Evolutionary conservation across 2,113 vertebrate genomes (phyloP).

Genomic region (Carassius carassius): DNA sequence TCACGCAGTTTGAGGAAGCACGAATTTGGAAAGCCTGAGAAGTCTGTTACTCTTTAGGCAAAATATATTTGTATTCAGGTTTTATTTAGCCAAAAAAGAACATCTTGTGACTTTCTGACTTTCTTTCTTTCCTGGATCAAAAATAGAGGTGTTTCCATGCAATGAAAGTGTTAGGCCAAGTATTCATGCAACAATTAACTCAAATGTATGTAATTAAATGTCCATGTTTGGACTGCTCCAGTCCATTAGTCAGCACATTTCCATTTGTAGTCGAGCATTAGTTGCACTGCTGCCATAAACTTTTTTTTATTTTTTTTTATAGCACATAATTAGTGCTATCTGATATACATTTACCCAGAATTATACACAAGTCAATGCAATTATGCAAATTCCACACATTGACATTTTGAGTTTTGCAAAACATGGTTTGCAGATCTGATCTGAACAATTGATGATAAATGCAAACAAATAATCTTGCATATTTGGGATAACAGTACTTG

Average conservation of each 20-base stretch:
- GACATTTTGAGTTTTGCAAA: conserved; percentile 10
- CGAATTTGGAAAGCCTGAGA: background rate
- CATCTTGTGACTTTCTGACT: background rate
- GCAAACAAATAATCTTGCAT: background rate
- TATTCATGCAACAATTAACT: background rate
- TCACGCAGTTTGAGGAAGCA: background rate
- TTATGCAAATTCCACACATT: background rate
- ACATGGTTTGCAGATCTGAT: too few relatives aligned
- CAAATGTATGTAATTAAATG: background rate
- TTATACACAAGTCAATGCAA: background rate
- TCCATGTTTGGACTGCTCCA: background rate
- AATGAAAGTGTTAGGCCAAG: background rate
- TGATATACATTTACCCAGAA: background rate
- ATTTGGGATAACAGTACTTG: background rate
- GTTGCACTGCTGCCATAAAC: background rate
- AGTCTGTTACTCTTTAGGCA: background rate
- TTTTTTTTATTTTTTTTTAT: too few relatives aligned
- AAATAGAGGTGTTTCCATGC: background rate
- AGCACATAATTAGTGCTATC: background rate
- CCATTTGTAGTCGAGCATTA: background rate
- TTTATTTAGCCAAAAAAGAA: background rate
- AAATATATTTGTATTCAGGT: background rate
- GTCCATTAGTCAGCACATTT: conserved; percentile 1
- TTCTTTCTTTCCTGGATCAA: background rate
- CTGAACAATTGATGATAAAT: background rate